A percentile compares a stretch with the other conserved stretches of the same genome.
These are phyloP conservation scores for Dasypogon diadema DNA, from an alignment of 2,888 invertebrate species.

Conservation along the genomic window DNA sequence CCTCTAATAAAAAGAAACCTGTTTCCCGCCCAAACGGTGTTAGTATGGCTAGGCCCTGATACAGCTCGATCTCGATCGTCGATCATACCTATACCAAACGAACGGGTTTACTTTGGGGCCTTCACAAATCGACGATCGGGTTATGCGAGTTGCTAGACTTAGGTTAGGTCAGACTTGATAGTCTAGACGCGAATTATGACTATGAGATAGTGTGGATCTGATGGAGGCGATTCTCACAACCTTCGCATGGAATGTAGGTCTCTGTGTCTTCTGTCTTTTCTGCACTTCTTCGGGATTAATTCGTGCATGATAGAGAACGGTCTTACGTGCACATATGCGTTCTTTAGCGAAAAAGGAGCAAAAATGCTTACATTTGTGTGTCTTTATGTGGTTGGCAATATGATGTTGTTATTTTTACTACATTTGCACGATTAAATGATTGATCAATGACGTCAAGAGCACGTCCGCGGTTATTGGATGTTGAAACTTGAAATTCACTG, in stretches of 20 bases:
- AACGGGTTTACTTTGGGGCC: not conserved
- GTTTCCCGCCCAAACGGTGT: not conserved
- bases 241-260: constrained; percentile 27
- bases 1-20: constrained; percentile 34
- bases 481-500: too few relatives aligned
- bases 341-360: not conserved
- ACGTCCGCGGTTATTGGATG: too few relatives aligned
- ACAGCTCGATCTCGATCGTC: not conserved
- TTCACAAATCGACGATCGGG: not conserved
- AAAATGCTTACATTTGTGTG: not conserved
- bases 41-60: not conserved
- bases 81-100: not conserved
- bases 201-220: not conserved
- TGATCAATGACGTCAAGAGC: too few relatives aligned
- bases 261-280: constrained; percentile 23
- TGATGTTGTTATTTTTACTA: not conserved
- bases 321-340: not conserved
- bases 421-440: too few relatives aligned
- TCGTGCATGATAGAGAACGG: not conserved
- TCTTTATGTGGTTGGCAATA: not conserved
- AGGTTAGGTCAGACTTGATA: constrained; percentile 6
- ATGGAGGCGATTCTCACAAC: constrained; percentile 12
- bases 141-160: not conserved
- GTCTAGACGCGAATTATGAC: constrained; percentile 35
- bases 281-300: constrained; percentile 12